Evolutionary conservation across 2,113 vertebrate species (phyloP).

Genomic region (Chloropsis cyanopogon): DNA sequence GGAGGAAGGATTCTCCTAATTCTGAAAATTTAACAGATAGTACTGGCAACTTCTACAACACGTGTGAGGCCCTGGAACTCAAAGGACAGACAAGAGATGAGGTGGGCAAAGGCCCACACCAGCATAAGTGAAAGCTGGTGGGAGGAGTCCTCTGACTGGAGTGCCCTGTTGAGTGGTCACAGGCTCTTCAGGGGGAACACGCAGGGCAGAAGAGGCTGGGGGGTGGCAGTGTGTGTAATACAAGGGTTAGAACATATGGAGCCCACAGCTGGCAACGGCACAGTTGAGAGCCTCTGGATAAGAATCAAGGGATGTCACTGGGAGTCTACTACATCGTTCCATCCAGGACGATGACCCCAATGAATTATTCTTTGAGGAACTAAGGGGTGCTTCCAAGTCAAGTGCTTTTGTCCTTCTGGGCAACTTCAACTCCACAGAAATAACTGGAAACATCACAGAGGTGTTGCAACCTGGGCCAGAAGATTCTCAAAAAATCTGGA

Average conservation of each 20-base stretch:
- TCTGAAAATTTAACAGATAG: background rate
- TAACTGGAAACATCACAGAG: background rate
- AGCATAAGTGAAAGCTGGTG: background rate
- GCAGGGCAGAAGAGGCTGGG: background rate
- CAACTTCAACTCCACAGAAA: background rate
- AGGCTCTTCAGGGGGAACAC: background rate
- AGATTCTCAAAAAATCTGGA: background rate
- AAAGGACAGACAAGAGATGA: background rate
- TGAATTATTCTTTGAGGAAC: background rate
- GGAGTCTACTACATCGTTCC: background rate
- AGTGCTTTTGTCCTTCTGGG: background rate
- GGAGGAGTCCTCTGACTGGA: too few species aligned
- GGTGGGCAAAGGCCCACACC: accelerated
- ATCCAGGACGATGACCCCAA: background rate
- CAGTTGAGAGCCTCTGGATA: background rate
- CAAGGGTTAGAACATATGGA: background rate
- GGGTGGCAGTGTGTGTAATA: background rate
- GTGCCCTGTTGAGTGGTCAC: too few species aligned
- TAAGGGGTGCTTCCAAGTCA: background rate
- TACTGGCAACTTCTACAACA: background rate
- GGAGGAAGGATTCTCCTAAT: background rate
- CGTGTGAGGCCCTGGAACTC: background rate
- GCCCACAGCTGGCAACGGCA: background rate
- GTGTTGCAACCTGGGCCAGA: background rate
- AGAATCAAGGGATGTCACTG: background rate